Percentiles rank a stretch among this genome's conserved stretches.
phyloP scores from a whole-genome alignment of 2,113 vertebrate genomes.

The Gavialis gangeticus region DNA sequence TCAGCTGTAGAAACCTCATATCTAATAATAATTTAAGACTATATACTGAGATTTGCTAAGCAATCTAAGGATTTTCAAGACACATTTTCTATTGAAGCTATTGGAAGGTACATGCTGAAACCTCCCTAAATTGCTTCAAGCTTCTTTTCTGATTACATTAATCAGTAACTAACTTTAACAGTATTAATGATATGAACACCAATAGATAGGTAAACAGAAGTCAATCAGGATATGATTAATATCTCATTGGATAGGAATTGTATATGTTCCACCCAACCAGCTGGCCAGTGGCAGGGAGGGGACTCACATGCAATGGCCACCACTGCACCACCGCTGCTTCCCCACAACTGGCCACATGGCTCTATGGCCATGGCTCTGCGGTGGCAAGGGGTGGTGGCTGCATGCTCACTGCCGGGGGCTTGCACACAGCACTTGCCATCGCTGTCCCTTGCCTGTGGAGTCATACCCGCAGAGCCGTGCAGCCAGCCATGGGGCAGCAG shows the following conservation, averaged over 20 bases:
- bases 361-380: too few species aligned
- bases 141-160: background rate
- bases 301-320: too few species aligned
- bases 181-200: background rate
- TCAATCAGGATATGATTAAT: conserved; percentile 25
- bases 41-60: background rate
- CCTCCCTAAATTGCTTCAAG: background rate
- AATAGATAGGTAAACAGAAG: background rate
- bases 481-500: too few species aligned
- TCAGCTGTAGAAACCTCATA: background rate
- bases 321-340: too few species aligned
- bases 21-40: background rate
- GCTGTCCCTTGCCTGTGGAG: too few species aligned
- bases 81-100: background rate
- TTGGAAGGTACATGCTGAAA: background rate
- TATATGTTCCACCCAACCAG: too few species aligned
- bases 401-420: too few species aligned
- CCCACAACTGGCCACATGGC: too few species aligned
- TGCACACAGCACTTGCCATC: too few species aligned
- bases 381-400: too few species aligned
- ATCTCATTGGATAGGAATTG: background rate
- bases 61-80: background rate
- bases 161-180: background rate
- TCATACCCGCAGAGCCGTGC: too few species aligned
- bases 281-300: too few species aligned